These are phyloP conservation scores for Trichoplusia ni DNA, from an alignment of 1,140 invertebrate species.

Conservation along the genomic window DNA sequence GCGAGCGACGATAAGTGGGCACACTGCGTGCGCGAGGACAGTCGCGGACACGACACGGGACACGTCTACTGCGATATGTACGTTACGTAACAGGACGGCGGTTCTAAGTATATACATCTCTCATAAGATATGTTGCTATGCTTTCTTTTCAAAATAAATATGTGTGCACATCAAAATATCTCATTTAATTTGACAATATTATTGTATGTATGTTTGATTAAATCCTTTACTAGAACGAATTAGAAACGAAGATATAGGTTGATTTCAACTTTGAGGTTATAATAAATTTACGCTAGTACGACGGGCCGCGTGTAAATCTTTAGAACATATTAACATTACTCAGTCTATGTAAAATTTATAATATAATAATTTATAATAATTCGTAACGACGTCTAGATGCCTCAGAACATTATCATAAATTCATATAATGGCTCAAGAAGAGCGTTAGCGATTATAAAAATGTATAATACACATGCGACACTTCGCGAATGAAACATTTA, in stretches of 20 bases:
- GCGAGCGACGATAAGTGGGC: slow-evolving; percentile 5
- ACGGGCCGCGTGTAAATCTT: slow-evolving; percentile 17
- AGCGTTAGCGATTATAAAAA: slow-evolving; percentile 23
- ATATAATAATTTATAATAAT: slow-evolving; percentile 31
- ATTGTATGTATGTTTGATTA: not conserved
- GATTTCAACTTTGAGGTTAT: slow-evolving; percentile 8
- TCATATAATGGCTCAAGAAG: slow-evolving; percentile 18
- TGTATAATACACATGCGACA: slow-evolving; percentile 22
- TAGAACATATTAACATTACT: slow-evolving; percentile 33
- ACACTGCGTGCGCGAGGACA: not conserved
- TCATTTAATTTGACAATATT: slow-evolving; percentile 5
- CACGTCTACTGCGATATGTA: slow-evolving; percentile 64
- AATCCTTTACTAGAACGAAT: not conserved
- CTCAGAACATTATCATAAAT: slow-evolving; percentile 26
- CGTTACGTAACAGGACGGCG: slow-evolving; percentile 69
- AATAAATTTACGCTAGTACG: slow-evolving; percentile 21
- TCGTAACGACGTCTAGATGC: slow-evolving; percentile 30
- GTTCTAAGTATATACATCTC: slow-evolving; percentile 51
- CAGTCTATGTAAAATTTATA: slow-evolving; percentile 35
- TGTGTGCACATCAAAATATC: slow-evolving; percentile 24
- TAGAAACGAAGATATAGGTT: not conserved
- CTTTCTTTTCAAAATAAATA: slow-evolving; percentile 26
- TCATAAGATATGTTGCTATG: slow-evolving; percentile 56
- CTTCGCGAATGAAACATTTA: slow-evolving; percentile 15
- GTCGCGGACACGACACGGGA: slow-evolving; percentile 7